Percentiles rank a stretch among this genome's conserved stretches.
phyloP scores from a whole-genome alignment of 2,113 vertebrate species.

The Anarrhichthys ocellatus region DNA sequence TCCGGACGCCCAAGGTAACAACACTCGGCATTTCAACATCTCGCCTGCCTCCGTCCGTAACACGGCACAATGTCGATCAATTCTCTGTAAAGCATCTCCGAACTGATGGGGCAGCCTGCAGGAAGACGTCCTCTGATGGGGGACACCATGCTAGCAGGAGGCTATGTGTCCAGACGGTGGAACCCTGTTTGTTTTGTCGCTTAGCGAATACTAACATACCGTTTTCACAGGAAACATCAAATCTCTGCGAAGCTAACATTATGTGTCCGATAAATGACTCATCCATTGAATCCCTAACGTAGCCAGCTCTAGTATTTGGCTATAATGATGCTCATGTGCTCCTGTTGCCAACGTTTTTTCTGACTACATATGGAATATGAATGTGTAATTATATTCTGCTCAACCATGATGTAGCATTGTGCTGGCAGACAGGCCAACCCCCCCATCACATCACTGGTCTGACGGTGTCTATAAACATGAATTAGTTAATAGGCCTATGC shows the following conservation, averaged over 20 bases:
- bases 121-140: background rate
- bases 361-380: background rate
- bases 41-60: background rate
- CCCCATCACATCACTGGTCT: background rate
- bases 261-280: constrained; percentile 29
- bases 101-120: background rate
- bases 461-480: background rate
- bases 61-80: background rate
- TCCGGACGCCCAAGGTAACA: constrained; percentile 85
- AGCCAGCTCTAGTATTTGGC: background rate
- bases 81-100: background rate
- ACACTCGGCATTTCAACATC: background rate
- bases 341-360: background rate
- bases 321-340: background rate
- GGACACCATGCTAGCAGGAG: background rate
- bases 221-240: background rate
- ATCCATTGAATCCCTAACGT: rapidly evolving
- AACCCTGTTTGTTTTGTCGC: background rate
- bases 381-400: background rate
- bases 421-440: background rate
- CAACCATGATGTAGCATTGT: constrained; percentile 14
- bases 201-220: no score
- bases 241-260: no score
- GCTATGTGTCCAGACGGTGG: background rate
- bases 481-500: background rate